Evolutionary conservation across 2,888 invertebrate species (phyloP).

Genomic region (Spisula subtruncata): DNA sequence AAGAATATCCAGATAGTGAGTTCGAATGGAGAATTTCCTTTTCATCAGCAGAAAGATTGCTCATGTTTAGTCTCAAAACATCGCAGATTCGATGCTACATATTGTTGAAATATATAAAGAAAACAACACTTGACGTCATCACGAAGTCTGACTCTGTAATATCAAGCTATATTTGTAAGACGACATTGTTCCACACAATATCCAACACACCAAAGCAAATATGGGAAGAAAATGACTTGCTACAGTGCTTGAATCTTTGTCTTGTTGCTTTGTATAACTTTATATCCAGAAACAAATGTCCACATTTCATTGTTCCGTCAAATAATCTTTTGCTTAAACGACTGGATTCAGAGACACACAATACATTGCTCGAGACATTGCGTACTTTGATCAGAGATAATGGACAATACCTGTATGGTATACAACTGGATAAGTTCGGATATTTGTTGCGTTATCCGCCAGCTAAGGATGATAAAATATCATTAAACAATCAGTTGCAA

Average conservation of each 20-base stretch:
- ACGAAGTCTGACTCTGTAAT: not conserved
- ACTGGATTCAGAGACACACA: not conserved
- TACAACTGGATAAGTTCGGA: not conserved
- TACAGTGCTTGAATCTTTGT: not conserved
- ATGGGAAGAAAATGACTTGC: constrained; percentile 24
- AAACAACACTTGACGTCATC: constrained; percentile 18
- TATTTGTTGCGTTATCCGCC: not conserved
- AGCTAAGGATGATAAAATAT: not conserved
- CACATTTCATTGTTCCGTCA: constrained; percentile 21
- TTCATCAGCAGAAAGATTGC: constrained; percentile 45
- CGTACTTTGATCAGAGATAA: not conserved
- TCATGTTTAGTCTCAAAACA: constrained; percentile 45
- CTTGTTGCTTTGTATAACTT: not conserved
- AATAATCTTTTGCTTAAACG: not conserved
- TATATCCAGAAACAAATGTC: not conserved
- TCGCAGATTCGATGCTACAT: constrained; percentile 47
- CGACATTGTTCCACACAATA: constrained; percentile 17
- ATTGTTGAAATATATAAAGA: constrained; percentile 53
- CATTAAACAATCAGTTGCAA: not conserved
- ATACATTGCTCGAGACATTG: not conserved
- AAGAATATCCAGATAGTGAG: not conserved
- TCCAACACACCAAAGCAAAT: not conserved
- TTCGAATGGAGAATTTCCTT: constrained; percentile 52
- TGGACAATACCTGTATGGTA: not conserved
- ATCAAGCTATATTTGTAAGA: constrained; percentile 30